Evolutionary conservation across 2,113 vertebrate species (phyloP), one percentile per base, ranked within the genome.

Genomic region (Salvelinus sp.): DNA sequence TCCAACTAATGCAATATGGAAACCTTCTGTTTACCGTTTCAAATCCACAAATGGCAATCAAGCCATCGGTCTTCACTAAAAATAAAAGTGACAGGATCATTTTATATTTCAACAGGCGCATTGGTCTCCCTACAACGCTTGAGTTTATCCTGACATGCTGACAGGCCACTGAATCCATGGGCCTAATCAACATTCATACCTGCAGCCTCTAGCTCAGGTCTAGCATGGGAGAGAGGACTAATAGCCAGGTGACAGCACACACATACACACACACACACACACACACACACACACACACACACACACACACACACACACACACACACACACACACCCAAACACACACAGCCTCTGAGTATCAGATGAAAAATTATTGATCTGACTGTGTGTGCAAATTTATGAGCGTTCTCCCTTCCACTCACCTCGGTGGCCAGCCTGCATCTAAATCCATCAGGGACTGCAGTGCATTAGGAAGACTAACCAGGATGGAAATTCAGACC

Each of bases 1-100:
- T 22, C 57, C 7, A 54, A 63, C 79, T 66, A 58, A 50, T 20
- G 10, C 65, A 70, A 77, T 66, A 80, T 73, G 50, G 25, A 79
- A 80, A 72, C 75, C 71, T 74, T 70, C 70, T 71, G 70, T 85
- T 75, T 75, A 30, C 23, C 58, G 76, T 76, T 77, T 89, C 81
- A 73, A n/a, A 74, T 75, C 76, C 65, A 70, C 66, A 0, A 14
- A 30, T 70, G 74, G 64, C 74, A 69, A 25, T 50, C 48, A 58
- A 74, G 57, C 75, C 77, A 79, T 79, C 82, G 50, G 75, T 81
- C 62, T 74, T 33, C 73, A 67, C 78, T 70, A 72, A 74, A 79
- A 76, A 73, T 72, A 33, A 82, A 79, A 76, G 74, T 70, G 77
- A 84, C 83, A 48, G 72, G 48, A 28, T 85, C 64, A 7, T 82